Base-by-base conservation (phyloP, 2,797 vertebrate genomes). In the Characodon lateralis region DNA sequence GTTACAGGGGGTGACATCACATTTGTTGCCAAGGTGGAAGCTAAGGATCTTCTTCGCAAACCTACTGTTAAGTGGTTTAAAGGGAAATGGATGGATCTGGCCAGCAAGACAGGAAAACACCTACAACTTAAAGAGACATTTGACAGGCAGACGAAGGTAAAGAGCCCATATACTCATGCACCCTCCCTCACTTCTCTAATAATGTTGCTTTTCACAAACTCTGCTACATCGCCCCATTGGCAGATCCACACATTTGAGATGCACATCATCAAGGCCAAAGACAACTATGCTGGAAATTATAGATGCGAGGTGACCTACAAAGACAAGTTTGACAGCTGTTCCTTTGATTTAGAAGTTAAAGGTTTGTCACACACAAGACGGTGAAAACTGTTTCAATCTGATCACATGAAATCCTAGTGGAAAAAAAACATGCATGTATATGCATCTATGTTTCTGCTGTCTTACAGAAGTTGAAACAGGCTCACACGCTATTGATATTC, bases 41-140 rank as follows among this genome's bases (percentile, higher is more conserved):
- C 97, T 74, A 98, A 99, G 95, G 98, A 99, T 88, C 96, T 99
- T 77, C 97, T 99, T 55, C 96, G 98, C 56, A 99, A 99, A 90
- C 98, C 98, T 61, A 95, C 96, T 0, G 65, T 98, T 65, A 99
- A 99, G 80, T 99, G 98, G 98, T 97, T 99, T 82, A 99, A 99
- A 92, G 98, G 98, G 7, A 99, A 99, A 95, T 99, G 98, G 98
- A 98, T 99, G 98, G 98, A 99, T 82, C 92, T 99, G 81, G 98
- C 98, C 84, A 99, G 98, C 94, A 99, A 99, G 94, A 99, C 97
- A 0, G 98, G 98, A 61, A 99, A 99, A 81, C 98, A 99, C 80
- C 91, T 99, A 16, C 98, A 99, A 89, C 95, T 99, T 71, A 99
- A 99, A 88, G 98, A 99, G 85, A 98, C 95, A 65, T 99, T 99